Evolutionary conservation across 2,888 invertebrate species (phyloP).

Genomic region (Eilema depressum): DNA sequence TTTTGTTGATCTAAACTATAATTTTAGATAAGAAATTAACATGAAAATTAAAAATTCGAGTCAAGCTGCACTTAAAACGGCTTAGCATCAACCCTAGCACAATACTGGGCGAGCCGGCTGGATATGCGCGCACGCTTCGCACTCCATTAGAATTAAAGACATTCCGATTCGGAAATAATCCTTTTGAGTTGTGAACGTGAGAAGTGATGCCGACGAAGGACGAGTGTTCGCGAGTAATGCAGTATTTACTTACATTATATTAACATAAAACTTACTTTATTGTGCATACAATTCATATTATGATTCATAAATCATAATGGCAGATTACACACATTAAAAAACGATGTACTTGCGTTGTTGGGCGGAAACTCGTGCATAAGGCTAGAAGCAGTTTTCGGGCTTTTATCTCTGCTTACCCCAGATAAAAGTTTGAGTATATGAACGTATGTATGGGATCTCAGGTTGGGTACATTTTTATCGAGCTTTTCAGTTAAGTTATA

Average conservation of each 20-base stretch:
- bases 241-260: constrained; percentile 4
- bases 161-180: constrained; percentile 59
- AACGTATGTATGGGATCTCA: not conserved
- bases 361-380: not conserved
- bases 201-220: constrained; percentile 47
- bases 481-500: not conserved
- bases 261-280: constrained; percentile 3
- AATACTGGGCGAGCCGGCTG: constrained; percentile 27
- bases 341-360: not conserved
- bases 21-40: not conserved
- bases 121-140: constrained; percentile 53
- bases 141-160: constrained; percentile 60
- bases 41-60: not conserved
- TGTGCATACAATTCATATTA: not conserved
- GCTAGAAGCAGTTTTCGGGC: not conserved
- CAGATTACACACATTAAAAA: not conserved
- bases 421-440: not conserved
- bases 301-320: not conserved
- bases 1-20: too few species aligned
- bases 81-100: constrained; percentile 37
- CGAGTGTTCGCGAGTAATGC: constrained; percentile 23
- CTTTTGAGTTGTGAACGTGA: constrained; percentile 55
- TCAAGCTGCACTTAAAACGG: not conserved
- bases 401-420: not conserved
- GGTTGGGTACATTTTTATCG: not conserved